These are phyloP conservation scores for Trichacis sp. DNA, from an alignment of 2,888 invertebrate species.

Conservation along the genomic window DNA sequence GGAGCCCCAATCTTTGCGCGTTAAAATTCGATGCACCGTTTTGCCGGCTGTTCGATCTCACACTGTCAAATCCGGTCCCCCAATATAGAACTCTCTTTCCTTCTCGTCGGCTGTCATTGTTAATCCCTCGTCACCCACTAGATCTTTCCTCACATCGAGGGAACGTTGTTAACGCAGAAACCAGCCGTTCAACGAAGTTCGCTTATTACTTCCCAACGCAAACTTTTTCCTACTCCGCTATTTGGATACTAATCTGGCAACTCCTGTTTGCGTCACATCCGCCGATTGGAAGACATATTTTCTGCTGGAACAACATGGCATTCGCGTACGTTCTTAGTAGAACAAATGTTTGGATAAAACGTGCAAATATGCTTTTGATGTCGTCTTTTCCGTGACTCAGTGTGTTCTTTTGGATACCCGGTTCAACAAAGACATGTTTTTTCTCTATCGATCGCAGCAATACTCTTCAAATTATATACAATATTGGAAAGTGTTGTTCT, in stretches of 20 bases:
- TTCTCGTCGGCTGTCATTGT: conserved; percentile 48
- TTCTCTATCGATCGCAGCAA: no score
- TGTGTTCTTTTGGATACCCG: no score
- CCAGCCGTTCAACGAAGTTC: no score
- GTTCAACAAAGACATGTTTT: no score
- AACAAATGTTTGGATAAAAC: conserved; percentile 1
- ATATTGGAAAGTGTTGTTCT: no score
- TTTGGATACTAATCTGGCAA: conserved; percentile 37
- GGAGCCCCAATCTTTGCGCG: background rate
- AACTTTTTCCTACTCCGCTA: conserved; percentile 34
- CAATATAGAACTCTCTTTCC: conserved; percentile 30
- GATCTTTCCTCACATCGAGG: conserved; percentile 19
- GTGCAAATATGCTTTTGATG: background rate
- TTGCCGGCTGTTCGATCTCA: conserved; percentile 50
- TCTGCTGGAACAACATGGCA: background rate
- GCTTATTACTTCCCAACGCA: conserved; percentile 33
- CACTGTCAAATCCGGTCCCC: conserved; percentile 43
- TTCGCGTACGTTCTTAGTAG: background rate
- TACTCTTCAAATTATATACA: no score
- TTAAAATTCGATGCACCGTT: conserved; percentile 27
- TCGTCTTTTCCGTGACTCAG: no score
- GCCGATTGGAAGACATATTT: background rate
- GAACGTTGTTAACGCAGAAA: conserved; percentile 41
- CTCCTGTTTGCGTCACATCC: conserved; percentile 30
- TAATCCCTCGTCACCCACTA: conserved; percentile 46